Evolutionary conservation across 2,797 vertebrate genomes (phyloP).

Genomic region (Arremon aurantiirostris): DNA sequence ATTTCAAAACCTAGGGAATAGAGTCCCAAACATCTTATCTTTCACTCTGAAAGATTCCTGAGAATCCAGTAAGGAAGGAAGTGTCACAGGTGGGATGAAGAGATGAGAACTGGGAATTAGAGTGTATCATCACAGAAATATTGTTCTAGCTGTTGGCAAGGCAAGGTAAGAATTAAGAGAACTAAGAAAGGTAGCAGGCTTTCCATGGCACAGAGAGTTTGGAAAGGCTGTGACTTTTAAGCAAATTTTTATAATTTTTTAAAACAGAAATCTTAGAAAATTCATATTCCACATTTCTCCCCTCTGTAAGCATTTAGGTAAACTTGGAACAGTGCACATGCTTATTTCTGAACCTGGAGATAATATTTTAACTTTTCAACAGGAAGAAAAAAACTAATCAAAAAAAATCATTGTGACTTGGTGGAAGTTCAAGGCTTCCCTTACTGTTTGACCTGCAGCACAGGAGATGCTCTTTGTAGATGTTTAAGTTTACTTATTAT

Average conservation of each 20-base stretch:
- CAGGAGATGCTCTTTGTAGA: fast-evolving
- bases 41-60: neutral
- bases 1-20: neutral
- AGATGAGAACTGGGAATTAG: neutral
- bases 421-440: neutral
- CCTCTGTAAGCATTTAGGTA: neutral
- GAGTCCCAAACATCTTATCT: neutral
- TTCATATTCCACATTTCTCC: neutral
- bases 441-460: neutral
- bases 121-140: neutral
- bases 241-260: no score
- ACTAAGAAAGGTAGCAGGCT: neutral
- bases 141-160: neutral
- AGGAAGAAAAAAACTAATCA: no score
- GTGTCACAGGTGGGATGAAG: neutral
- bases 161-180: neutral
- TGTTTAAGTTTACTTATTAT: neutral
- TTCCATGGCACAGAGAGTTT: neutral
- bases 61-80: neutral
- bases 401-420: neutral
- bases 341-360: neutral
- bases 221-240: neutral
- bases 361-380: no score
- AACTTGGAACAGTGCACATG: neutral
- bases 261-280: neutral